Evolutionary conservation across 2,113 vertebrate genomes (phyloP), one percentile per base, ranked within the genome.

Genomic region (Neofelis nebulosa): DNA sequence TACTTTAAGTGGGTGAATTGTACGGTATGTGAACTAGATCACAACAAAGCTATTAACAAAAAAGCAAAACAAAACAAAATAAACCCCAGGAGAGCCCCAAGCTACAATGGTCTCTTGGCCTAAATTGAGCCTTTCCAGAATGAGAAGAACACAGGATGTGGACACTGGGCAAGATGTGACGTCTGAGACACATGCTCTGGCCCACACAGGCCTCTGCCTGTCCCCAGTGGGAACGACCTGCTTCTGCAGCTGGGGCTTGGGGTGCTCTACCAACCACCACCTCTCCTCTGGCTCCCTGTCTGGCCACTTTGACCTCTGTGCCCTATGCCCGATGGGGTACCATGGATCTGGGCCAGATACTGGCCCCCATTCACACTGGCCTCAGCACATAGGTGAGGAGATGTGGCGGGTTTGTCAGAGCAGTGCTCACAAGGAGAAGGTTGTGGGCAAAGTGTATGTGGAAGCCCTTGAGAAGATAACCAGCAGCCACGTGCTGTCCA

Each of bases 111-210:
- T 25, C 55, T 81, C 80, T 63, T 25, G 14, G 31, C 48, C 31
- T 12, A 0, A 48, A 66, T 0, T 2, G 1, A 3, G 6, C 14
- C n/a, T 21, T 86, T 66, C 55, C 50, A 50, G 15, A 19, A 15
- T 14, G 33, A 61, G 38, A 33, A 15, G 36, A 87, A 86, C 1
- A 2, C 27, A 41, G 19, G 18, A 12, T 68, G 11, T 25, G 25
- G 41, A 4, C 33, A 1, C 14, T 63, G 25, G 71, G 11, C 38
- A 2, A 52, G 50, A 36, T 5, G 3, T 16, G 19, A 79, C n/a
- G 41, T 4, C 1, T 0, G n/a, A 68, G 57, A 55, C 0, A 1
- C 19, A 41, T 1, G 2, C 41, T 36, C 1, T 4, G 41, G 57
- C 4, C 33, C 76, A 45, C 8, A 9, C 0, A 0, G 25, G 61